phyloP scores from a whole-genome alignment of 2,113 vertebrate species.

The Microtus richardsoni region DNA sequence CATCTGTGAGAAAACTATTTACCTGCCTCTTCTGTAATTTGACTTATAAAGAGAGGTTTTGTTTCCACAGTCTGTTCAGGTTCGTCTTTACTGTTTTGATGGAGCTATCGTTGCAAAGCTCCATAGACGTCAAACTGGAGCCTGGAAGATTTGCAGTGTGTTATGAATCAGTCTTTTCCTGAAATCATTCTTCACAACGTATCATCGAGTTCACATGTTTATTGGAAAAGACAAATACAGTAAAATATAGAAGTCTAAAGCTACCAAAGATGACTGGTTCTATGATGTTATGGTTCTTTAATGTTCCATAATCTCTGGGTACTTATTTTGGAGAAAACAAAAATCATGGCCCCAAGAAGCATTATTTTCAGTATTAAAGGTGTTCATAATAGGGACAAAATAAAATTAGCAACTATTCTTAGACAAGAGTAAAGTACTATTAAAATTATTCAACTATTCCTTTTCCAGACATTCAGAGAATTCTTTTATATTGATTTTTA shows the following conservation, averaged over 20 bases:
- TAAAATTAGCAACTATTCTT: not conserved
- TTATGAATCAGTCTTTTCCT: not conserved
- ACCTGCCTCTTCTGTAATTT: not conserved
- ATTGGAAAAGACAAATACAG: not conserved
- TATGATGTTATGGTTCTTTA: not conserved
- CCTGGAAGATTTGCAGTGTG: not conserved
- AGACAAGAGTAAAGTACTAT: not conserved
- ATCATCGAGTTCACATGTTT: not conserved
- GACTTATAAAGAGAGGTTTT: not conserved
- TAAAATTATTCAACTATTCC: not conserved
- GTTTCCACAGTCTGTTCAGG: not conserved
- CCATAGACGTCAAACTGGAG: not conserved
- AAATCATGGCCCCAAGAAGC: not conserved
- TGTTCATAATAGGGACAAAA: not conserved
- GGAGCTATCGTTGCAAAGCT: not conserved
- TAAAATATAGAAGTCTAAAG: not conserved
- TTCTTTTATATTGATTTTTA: not conserved
- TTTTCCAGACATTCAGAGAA: not conserved
- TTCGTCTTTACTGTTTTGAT: not conserved
- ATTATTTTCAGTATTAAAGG: not conserved
- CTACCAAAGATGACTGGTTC: not conserved
- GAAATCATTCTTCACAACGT: not conserved
- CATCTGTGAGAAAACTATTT: not conserved
- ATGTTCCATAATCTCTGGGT: not conserved
- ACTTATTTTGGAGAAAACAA: slow-evolving; percentile 1